These are phyloP conservation scores for Pandemis cinnamomeana DNA, from an alignment of 2,888 invertebrate genomes.

Conservation along the genomic window DNA sequence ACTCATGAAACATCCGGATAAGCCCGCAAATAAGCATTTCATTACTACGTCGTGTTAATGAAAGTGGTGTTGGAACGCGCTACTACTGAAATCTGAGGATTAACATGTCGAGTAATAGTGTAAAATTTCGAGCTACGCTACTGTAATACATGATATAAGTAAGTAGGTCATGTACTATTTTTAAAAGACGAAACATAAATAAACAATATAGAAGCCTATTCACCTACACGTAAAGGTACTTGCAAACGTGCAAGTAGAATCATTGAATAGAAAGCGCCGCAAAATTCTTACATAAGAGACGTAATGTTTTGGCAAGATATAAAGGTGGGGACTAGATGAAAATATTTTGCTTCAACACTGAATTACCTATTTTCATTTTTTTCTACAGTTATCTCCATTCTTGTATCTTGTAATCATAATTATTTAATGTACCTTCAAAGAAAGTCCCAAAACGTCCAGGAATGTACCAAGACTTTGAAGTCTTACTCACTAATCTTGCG, in stretches of 20 bases:
- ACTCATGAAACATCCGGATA: constrained; percentile 24
- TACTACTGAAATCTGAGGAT: constrained; percentile 1
- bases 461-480: neutral
- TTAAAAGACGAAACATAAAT: neutral
- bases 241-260: constrained; percentile 10
- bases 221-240: neutral
- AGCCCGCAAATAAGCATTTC: constrained; percentile 27
- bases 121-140: neutral
- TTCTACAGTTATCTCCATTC: neutral
- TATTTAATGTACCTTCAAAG: no score
- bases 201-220: neutral
- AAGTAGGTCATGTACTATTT: neutral
- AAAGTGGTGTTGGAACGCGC: constrained; percentile 5
- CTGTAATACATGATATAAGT: neutral
- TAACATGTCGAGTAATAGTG: neutral
- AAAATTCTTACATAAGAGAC: neutral
- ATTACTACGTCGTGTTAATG: constrained; percentile 28
- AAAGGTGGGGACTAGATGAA: no score
- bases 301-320: neutral
- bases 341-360: neutral
- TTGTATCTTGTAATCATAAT: no score
- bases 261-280: constrained; percentile 16
- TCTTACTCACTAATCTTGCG: no score
- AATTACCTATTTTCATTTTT: neutral
- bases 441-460: no score